phyloP scores from a whole-genome alignment of 2,113 vertebrate species.

The Eupsittula cactorum region DNA sequence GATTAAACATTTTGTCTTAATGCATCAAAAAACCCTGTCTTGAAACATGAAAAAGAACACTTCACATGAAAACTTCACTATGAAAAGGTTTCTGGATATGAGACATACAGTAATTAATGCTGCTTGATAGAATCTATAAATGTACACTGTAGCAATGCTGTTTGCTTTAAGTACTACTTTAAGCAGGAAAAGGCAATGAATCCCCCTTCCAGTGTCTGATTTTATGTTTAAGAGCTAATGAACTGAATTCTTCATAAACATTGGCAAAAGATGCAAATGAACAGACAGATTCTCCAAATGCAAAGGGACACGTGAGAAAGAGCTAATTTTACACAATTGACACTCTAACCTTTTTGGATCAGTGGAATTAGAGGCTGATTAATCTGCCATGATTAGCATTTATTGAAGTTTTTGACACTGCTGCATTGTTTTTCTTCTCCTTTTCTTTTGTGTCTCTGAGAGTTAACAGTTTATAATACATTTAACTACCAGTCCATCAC shows the following conservation, averaged over 20 bases:
- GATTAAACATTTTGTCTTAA: conserved; percentile 64
- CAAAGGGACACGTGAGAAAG: conserved; percentile 78
- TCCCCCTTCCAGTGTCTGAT: conserved; percentile 71
- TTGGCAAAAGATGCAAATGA: conserved; percentile 78
- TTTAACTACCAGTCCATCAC: conserved; percentile 85
- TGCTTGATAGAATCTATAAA: conserved; percentile 72
- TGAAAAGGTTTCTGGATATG: conserved; percentile 55
- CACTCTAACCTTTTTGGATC: conserved; percentile 87
- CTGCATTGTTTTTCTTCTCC: conserved; percentile 50
- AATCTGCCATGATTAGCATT: conserved; percentile 87
- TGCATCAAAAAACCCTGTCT: background rate
- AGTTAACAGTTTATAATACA: conserved; percentile 78
- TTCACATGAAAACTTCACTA: conserved; percentile 20
- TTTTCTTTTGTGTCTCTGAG: conserved; percentile 66
- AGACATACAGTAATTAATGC: conserved; percentile 72
- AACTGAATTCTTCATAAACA: conserved; percentile 79
- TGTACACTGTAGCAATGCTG: conserved; percentile 68
- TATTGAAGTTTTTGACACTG: conserved; percentile 75
- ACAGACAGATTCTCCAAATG: conserved; percentile 74
- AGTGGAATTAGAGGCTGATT: conserved; percentile 87
- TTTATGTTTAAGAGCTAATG: conserved; percentile 79
- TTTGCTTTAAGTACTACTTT: conserved; percentile 74
- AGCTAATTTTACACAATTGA: conserved; percentile 86
- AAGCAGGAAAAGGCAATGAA: conserved; percentile 71
- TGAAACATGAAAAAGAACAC: background rate